Evolutionary conservation across 2,888 invertebrate species (phyloP), one percentile per base, ranked within the genome.

Genomic region (Ectemnius lituratus): DNA sequence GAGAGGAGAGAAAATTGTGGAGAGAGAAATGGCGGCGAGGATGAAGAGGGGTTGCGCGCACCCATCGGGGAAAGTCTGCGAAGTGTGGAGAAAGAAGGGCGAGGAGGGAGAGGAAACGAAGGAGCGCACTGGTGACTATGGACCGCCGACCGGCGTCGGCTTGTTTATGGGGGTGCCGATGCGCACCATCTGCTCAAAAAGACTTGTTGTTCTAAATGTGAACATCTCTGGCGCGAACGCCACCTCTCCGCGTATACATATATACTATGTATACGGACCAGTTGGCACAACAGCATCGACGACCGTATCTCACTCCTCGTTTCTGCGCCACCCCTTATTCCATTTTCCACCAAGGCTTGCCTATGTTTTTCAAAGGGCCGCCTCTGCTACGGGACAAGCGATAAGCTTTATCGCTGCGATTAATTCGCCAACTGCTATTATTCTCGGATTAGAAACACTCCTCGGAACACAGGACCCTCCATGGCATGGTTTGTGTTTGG

Each of bases 131-230:
- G 76, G 77, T 79, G 85, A 82, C 84, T 88, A 86, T 86, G 82
- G 84, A 86, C 85, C 84, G 75, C 80, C 76, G 78, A 80, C 81
- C 80, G 78, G 78, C 81, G 82, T 85, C 83, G 85, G 85, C 86
- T 89, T 89, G 87, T 89, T 89, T 89, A 89, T 88, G 85, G 86
- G 84, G 81, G 79, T 84, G 86, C 82, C 84, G 85, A 89, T 88
- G 82, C 82, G 87, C 86, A 81, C 87, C 89, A 89, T 85, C 86
- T 89, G 89, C 79, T 87, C 78, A 85, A 86, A 88, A 87, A 88
- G 84, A 87, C 88, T 88, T 86, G 87, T 84, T 86, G 84, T 87
- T 86, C 87, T 85, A 88, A 88, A 88, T 85, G 88, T 79, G 80
- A 85, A 85, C 84, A 78, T 75, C 80, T 71, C 52, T 64, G 68